Evolutionary conservation across 2,113 vertebrate genomes (phyloP).

Genomic region (Mystacornis crossleyi): DNA sequence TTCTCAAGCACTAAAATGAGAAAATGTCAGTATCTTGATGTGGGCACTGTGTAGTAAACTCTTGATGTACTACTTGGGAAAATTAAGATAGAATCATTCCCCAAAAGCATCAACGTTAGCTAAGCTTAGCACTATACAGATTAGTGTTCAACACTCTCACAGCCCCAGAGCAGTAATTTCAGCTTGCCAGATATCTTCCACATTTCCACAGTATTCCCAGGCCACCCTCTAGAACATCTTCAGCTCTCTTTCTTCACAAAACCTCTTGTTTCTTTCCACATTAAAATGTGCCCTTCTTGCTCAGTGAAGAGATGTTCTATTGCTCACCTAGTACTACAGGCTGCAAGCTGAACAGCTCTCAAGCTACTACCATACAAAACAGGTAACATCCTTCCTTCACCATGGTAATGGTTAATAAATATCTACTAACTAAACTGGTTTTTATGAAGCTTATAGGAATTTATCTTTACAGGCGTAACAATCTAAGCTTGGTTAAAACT

Average conservation of each 20-base stretch:
- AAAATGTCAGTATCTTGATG: not conserved
- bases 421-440: accelerated
- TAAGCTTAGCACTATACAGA: not conserved
- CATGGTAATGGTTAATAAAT: not conserved
- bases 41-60: not conserved
- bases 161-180: not conserved
- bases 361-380: not conserved
- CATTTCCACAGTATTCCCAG: not conserved
- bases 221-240: not conserved
- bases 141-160: not conserved
- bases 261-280: not conserved
- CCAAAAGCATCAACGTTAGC: not conserved
- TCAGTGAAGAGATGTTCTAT: not conserved
- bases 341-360: not conserved
- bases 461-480: not conserved
- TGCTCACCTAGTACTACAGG: not conserved
- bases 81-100: not conserved
- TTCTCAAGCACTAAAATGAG: not conserved
- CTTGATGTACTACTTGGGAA: not conserved
- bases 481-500: not conserved
- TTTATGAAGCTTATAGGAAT: not conserved
- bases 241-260: not conserved
- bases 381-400: accelerated
- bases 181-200: not conserved
- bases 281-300: not conserved